These are phyloP conservation scores for Nanger granti DNA, from an alignment of 2,113 vertebrate species.

Conservation along the genomic window DNA sequence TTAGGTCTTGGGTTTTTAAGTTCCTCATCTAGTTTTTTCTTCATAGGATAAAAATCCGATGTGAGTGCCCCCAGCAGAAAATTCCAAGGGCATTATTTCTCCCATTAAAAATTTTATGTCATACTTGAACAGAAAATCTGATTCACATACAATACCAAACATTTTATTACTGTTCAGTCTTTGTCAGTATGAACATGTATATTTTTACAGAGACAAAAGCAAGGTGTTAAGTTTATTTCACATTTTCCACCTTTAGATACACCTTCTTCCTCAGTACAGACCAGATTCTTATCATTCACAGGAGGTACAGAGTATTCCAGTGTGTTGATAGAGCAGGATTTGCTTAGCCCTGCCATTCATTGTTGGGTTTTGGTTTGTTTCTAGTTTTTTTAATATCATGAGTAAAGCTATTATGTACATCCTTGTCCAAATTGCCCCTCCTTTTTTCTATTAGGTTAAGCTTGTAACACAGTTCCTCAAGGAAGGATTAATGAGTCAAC, in stretches of 20 bases:
- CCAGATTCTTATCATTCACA: neutral
- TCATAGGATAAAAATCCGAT: neutral
- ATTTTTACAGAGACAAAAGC: neutral
- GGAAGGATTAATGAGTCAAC: neutral
- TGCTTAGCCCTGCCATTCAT: neutral
- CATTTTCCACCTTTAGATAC: neutral
- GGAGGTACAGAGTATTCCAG: neutral
- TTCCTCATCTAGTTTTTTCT: neutral
- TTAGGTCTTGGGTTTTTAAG: neutral
- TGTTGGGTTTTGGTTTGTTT: conserved; percentile 8
- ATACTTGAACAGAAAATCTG: neutral
- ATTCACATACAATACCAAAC: neutral
- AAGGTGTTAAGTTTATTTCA: neutral
- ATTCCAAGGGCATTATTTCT: neutral
- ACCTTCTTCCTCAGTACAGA: neutral
- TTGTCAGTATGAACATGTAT: neutral
- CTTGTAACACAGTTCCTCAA: neutral
- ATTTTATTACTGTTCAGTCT: neutral
- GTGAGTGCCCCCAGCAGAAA: neutral
- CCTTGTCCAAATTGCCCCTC: neutral
- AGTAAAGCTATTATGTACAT: neutral
- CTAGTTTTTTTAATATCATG: neutral
- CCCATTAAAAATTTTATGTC: neutral
- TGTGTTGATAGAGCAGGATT: neutral
- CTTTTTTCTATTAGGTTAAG: neutral